Percentiles rank a stretch among this genome's conserved stretches.
Conservation (phyloP, 2,113 vertebrate genomes). For the Ellobius talpinus region DNA sequence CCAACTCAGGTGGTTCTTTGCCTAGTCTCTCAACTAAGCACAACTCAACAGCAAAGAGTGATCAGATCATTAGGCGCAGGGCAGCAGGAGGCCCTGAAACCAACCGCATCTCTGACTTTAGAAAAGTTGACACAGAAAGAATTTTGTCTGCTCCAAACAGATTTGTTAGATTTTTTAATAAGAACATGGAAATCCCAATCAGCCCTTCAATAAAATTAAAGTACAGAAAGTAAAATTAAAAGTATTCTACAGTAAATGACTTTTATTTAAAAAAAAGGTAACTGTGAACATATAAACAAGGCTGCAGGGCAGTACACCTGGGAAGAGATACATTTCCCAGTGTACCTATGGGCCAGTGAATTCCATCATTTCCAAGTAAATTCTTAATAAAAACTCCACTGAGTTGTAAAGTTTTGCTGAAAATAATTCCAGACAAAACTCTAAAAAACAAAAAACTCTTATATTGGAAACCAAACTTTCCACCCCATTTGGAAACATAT, state of each 20-base stretch:
- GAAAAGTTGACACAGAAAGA: slow-evolving; percentile 65
- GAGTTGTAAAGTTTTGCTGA: slow-evolving; percentile 88
- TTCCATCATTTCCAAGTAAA: slow-evolving; percentile 87
- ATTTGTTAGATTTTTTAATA: slow-evolving; percentile 87
- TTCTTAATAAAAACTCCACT: slow-evolving; percentile 88
- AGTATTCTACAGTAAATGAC: slow-evolving; percentile 91
- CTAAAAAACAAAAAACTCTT: slow-evolving; percentile 67
- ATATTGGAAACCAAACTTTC: slow-evolving; percentile 86
- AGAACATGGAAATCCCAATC: slow-evolving; percentile 87
- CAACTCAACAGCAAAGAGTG: slow-evolving; percentile 32
- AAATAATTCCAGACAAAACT: slow-evolving; percentile 89
- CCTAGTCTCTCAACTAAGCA: not conserved
- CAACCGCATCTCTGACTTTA: not conserved
- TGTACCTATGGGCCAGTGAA: slow-evolving; percentile 86
- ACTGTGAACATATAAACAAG: slow-evolving; percentile 92
- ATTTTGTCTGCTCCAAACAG: slow-evolving; percentile 77
- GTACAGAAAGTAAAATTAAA: slow-evolving; percentile 87
- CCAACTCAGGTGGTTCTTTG: not conserved
- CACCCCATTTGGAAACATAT: slow-evolving; percentile 83
- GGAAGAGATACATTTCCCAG: slow-evolving; percentile 88
- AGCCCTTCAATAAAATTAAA: slow-evolving; percentile 87
- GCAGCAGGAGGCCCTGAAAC: not conserved
- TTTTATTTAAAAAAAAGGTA: slow-evolving; percentile 90
- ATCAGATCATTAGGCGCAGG: not conserved
- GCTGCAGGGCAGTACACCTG: slow-evolving; percentile 90